phyloP scores from a whole-genome alignment of 2,888 invertebrate species.

The Parnassius apollo region DNA sequence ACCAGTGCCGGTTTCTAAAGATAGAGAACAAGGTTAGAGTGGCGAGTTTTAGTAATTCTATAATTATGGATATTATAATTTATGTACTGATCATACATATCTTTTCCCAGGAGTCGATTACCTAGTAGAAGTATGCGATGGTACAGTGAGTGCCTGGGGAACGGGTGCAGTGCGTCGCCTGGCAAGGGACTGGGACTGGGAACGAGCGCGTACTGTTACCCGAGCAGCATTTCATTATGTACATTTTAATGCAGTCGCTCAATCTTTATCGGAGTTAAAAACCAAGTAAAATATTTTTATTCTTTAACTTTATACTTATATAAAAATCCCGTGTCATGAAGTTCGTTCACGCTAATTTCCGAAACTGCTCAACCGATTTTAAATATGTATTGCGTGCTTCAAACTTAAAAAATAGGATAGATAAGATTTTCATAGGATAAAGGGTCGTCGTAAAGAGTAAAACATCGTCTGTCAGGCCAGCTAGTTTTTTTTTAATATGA shows the following conservation, averaged over 20 bases:
- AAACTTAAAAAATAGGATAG: too few relatives aligned
- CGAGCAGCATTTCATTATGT: slow-evolving; percentile 93
- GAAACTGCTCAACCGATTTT: too few relatives aligned
- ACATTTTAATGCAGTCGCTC: slow-evolving; percentile 90
- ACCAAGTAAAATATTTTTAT: slow-evolving; percentile 58
- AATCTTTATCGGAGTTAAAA: slow-evolving; percentile 87
- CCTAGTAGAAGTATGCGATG: slow-evolving; percentile 91
- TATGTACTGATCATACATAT: neutral
- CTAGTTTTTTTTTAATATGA: too few relatives aligned
- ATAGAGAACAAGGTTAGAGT: slow-evolving; percentile 84
- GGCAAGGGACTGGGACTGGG: slow-evolving; percentile 89
- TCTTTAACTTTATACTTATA: too few relatives aligned
- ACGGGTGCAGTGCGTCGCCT: slow-evolving; percentile 92
- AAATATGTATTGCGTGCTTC: too few relatives aligned
- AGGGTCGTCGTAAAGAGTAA: too few relatives aligned
- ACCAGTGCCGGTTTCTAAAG: slow-evolving; percentile 77
- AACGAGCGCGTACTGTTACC: slow-evolving; percentile 88
- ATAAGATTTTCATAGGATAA: too few relatives aligned
- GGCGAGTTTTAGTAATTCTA: too few relatives aligned
- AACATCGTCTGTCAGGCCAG: too few relatives aligned
- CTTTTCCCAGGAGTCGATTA: slow-evolving; percentile 88
- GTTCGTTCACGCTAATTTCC: too few relatives aligned
- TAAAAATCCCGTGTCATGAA: too few relatives aligned
- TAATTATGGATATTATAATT: neutral
- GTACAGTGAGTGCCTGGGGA: slow-evolving; percentile 91